phyloP scores from a whole-genome alignment of 2,888 invertebrate species.

The Danaus chrysippus region DNA sequence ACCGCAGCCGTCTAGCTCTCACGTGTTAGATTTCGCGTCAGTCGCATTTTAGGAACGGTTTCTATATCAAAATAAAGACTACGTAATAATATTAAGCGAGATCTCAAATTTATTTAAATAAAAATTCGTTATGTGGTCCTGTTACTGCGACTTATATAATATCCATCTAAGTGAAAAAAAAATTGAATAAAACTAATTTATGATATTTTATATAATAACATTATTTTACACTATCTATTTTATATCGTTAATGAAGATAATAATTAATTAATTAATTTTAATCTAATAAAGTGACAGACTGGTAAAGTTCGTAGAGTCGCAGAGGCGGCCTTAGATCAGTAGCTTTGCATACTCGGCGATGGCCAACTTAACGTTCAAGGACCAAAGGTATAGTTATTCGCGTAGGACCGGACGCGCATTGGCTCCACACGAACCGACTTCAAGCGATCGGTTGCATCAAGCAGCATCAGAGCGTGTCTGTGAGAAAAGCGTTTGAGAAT shows the following conservation, averaged over 20 bases:
- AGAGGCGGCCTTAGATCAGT: slow-evolving; percentile 77
- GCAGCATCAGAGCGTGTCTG: slow-evolving; percentile 66
- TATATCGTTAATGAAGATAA: slow-evolving; percentile 76
- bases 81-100: slow-evolving; percentile 79
- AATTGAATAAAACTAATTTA: slow-evolving; percentile 72
- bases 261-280: slow-evolving; percentile 73
- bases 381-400: slow-evolving; percentile 78
- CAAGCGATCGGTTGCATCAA: slow-evolving; percentile 64
- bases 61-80: slow-evolving; percentile 78
- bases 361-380: slow-evolving; percentile 77
- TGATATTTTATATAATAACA: slow-evolving; percentile 77
- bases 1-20: slow-evolving; percentile 41
- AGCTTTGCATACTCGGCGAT: slow-evolving; percentile 79
- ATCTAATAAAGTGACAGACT: slow-evolving; percentile 79
- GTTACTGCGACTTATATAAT: slow-evolving; percentile 68
- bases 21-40: slow-evolving; percentile 71
- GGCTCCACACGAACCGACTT: slow-evolving; percentile 76
- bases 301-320: slow-evolving; percentile 80
- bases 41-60: slow-evolving; percentile 74
- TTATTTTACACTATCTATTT: slow-evolving; percentile 78
- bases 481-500: slow-evolving; percentile 58
- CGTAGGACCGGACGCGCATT: slow-evolving; percentile 78
- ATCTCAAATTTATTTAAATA: slow-evolving; percentile 76
- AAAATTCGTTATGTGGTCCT: slow-evolving; percentile 75
- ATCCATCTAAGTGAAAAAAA: slow-evolving; percentile 60